A percentile compares a stretch with the other conserved stretches of the same genome.
Conservation (phyloP, 2,888 invertebrate genomes). For the Phymatocera aterrima region DNA sequence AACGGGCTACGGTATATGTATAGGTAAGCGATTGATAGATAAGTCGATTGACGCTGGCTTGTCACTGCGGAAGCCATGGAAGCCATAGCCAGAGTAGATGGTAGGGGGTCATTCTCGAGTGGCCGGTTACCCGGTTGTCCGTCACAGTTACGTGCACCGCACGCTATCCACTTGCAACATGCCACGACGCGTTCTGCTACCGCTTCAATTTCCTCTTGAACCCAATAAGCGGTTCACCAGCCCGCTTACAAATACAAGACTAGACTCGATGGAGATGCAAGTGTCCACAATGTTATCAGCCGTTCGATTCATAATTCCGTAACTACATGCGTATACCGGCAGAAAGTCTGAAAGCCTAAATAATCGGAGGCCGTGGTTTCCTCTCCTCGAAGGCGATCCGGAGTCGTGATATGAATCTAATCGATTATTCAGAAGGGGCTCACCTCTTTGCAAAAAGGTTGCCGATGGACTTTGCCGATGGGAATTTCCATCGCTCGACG, state of each 20-base stretch:
- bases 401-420: constrained; percentile 24
- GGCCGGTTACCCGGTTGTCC: constrained; percentile 40
- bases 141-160: constrained; percentile 31
- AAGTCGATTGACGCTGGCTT: constrained; percentile 74
- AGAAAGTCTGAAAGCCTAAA: constrained; percentile 32
- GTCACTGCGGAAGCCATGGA: constrained; percentile 72
- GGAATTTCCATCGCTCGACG: constrained; percentile 66
- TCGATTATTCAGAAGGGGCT: constrained; percentile 48
- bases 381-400: background rate
- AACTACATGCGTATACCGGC: too few relatives aligned
- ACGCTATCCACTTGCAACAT: constrained; percentile 36
- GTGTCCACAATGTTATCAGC: constrained; percentile 54
- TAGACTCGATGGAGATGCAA: constrained; percentile 13
- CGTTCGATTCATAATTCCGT: background rate
- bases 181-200: constrained; percentile 35
- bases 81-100: constrained; percentile 62
- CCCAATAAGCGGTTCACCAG: constrained; percentile 31
- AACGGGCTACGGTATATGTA: constrained; percentile 22
- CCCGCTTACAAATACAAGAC: constrained; percentile 15
- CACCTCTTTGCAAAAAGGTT: constrained; percentile 70
- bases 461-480: constrained; percentile 71
- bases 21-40: constrained; percentile 70
- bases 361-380: constrained; percentile 53
- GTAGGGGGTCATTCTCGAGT: constrained; percentile 40
- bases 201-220: constrained; percentile 33